Conservation (phyloP, 2,888 invertebrate genomes). For the Epirrhoe tristata region DNA sequence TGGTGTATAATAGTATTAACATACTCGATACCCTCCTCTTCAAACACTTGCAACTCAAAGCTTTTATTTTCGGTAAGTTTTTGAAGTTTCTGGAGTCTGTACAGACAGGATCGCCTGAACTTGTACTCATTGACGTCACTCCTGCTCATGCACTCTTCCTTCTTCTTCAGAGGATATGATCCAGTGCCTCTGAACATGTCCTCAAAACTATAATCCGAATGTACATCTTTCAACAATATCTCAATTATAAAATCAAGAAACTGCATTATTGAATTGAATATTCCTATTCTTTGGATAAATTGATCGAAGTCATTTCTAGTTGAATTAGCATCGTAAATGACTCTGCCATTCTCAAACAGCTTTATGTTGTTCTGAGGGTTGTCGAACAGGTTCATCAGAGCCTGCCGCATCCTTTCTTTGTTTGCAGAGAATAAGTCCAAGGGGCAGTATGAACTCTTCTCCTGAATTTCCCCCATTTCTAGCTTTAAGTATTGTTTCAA, state of each 20-base stretch:
- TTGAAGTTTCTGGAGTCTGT: slow-evolving; percentile 65
- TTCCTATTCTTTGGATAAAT: slow-evolving; percentile 49
- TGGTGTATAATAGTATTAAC: slow-evolving; percentile 56
- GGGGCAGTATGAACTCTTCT: slow-evolving; percentile 88
- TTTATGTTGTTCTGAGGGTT: slow-evolving; percentile 88
- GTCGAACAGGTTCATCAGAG: slow-evolving; percentile 77
- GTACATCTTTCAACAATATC: slow-evolving; percentile 55
- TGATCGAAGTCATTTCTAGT: slow-evolving; percentile 46
- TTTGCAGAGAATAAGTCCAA: slow-evolving; percentile 89
- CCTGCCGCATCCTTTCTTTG: slow-evolving; percentile 80
- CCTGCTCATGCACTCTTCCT: slow-evolving; percentile 12
- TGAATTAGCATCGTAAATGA: slow-evolving; percentile 63
- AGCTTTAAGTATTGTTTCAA: slow-evolving; percentile 85
- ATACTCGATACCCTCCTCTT: slow-evolving; percentile 55
- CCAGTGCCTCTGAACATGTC: slow-evolving; percentile 15
- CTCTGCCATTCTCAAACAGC: slow-evolving; percentile 78
- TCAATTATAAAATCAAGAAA: slow-evolving; percentile 68
- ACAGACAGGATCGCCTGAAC: slow-evolving; percentile 51
- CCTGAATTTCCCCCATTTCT: slow-evolving; percentile 77
- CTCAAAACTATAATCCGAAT: slow-evolving; percentile 18
- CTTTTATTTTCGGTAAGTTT: slow-evolving; percentile 56
- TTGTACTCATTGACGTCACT: slow-evolving; percentile 12
- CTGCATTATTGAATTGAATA: slow-evolving; percentile 53
- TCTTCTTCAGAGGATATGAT: slow-evolving; percentile 8
- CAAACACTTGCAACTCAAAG: slow-evolving; percentile 35